Conservation (phyloP, 2,113 vertebrate species). For the Eolophus roseicapilla region DNA sequence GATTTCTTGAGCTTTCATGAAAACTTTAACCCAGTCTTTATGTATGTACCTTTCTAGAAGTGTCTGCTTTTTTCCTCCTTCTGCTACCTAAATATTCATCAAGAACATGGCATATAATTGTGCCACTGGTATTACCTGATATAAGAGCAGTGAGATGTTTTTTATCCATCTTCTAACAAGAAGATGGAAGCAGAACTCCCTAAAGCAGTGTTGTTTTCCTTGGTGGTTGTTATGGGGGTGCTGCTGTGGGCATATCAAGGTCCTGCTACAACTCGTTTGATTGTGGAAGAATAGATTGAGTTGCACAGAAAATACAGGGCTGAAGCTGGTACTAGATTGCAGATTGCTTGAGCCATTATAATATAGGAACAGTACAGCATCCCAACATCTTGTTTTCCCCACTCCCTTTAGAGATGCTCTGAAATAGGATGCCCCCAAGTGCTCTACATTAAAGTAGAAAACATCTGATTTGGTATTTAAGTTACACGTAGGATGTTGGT, state of each 20-base stretch:
- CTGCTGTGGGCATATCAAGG: not conserved
- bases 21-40: not conserved
- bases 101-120: not conserved
- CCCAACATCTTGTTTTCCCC: not conserved
- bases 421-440: not conserved
- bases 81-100: not conserved
- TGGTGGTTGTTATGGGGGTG: not conserved
- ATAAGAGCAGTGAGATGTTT: not conserved
- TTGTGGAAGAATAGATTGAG: not conserved
- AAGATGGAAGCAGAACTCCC: not conserved
- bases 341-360: not conserved
- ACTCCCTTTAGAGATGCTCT: not conserved
- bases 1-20: not conserved
- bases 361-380: not conserved
- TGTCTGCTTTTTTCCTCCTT: not conserved
- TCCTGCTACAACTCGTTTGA: not conserved
- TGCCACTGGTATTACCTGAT: not conserved
- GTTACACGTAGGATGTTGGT: fast-evolving
- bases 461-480: not conserved
- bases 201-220: not conserved
- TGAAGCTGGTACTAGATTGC: not conserved
- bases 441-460: fast-evolving
- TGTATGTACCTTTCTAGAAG: not conserved
- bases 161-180: not conserved
- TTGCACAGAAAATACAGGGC: not conserved